Conservation (phyloP, 2,888 invertebrate genomes). For the Morinoia aosen region DNA sequence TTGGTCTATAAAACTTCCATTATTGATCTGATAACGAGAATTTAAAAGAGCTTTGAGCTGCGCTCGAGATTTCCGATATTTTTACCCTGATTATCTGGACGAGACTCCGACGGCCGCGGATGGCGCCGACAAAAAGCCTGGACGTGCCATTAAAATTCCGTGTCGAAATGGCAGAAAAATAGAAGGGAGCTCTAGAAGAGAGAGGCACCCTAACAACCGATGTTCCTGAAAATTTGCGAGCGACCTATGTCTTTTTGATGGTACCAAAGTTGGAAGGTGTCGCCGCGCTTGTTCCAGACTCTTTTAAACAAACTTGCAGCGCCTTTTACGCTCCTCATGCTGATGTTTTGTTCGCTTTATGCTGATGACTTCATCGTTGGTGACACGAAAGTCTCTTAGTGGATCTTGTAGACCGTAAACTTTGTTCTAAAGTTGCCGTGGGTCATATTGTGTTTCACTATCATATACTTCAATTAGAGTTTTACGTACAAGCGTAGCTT, state of each 20-base stretch:
- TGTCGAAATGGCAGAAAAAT: conserved; percentile 44
- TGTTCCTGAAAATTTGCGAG: conserved; percentile 48
- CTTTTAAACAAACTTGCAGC: conserved; percentile 35
- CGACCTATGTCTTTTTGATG: conserved; percentile 45
- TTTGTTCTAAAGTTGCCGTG: background rate
- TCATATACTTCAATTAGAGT: background rate
- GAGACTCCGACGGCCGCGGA: conserved; percentile 24
- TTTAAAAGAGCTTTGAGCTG: conserved; percentile 54
- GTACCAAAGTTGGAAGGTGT: conserved; percentile 36
- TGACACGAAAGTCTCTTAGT: conserved; percentile 6
- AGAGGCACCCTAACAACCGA: conserved; percentile 36
- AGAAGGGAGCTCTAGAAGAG: conserved; percentile 37
- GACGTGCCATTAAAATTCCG: conserved; percentile 38
- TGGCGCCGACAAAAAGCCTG: conserved; percentile 23
- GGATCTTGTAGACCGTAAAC: background rate
- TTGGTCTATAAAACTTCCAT: conserved; percentile 57
- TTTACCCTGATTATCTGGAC: conserved; percentile 52
- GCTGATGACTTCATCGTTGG: conserved; percentile 46
- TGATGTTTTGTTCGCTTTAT: conserved; percentile 39
- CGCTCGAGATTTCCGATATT: conserved; percentile 52
- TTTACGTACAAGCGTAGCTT: background rate
- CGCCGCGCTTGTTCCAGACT: conserved; percentile 20
- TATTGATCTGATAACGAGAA: conserved; percentile 59
- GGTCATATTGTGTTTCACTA: background rate
- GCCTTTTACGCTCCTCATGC: background rate